Evolutionary conservation across 2,888 invertebrate genomes (phyloP), one percentile per base, ranked within the genome.

Genomic region (Agonopterix subpropinquella): DNA sequence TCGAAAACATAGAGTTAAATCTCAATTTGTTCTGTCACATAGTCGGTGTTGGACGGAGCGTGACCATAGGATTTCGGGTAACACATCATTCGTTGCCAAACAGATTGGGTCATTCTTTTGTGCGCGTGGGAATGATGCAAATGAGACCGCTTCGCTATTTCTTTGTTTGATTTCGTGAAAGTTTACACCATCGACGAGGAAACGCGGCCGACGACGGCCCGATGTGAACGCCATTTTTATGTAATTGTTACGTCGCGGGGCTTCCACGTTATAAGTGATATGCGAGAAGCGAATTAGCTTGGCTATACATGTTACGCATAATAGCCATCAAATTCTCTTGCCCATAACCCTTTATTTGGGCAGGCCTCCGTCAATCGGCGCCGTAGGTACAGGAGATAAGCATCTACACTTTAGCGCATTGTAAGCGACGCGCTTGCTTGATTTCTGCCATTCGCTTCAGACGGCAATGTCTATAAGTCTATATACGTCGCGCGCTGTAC

Each of bases 81-180:
- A 82, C 81, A 80, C 80, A 82, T 83, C 77, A 77, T 77, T 77
- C 74, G 78, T 83, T 82, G 85, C 83, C 83, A 84, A 82, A 84
- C 80, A 69, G 82, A 84, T 85, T 82, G 80, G 85, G 80, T 79
- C 82, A 85, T 85, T 86, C 86, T 82, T 77, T 88, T 88, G 86
- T 88, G 82, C 82, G 80, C 81, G 82, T 88, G 87, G 84, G 87
- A 88, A 86, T 73, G 78, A 88, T 88, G 87, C 80, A 87, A 88
- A 87, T 87, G 86, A 86, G 82, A 75, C 45, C 68, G 68, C 79
- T 79, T 83, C 81, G 80, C 84, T 84, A 85, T 86, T 85, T 86
- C 87, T 86, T 87, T 87, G 87, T 87, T 87, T 87, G 87, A 87
- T 87, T 86, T 87, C 85, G 87, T 87, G 86, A 87, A 87, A 87